Percentiles rank a stretch among this genome's conserved stretches.
Evolutionary conservation across 2,797 vertebrate species (phyloP).

Genomic region (Acanthurus leucopareius): DNA sequence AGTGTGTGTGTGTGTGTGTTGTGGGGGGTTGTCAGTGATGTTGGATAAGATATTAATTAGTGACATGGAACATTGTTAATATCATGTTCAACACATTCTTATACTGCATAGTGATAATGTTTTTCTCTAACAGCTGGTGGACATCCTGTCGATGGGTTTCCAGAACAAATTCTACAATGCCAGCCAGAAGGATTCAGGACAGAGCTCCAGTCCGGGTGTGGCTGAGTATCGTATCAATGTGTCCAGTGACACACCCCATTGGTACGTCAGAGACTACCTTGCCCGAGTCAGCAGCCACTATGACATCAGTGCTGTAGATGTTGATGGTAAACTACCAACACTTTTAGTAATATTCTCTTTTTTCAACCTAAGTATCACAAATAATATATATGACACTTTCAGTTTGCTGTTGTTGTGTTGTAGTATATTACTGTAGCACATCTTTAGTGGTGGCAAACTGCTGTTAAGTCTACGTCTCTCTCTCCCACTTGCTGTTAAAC

Average conservation of each 20-base stretch:
- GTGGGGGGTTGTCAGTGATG: too few species aligned
- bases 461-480: conserved; percentile 6
- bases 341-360: neutral
- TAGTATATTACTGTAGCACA: neutral
- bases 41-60: neutral
- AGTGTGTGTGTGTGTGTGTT: conserved; percentile 8
- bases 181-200: conserved; percentile 44
- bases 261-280: conserved; percentile 89
- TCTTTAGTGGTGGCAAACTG: neutral
- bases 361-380: neutral
- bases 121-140: conserved; percentile 74
- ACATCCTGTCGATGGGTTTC: conserved; percentile 84
- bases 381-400: neutral
- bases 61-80: neutral
- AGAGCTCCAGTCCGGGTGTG: conserved; percentile 14
- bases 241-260: conserved; percentile 90
- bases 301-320: conserved; percentile 67
- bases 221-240: conserved; percentile 85
- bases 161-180: conserved; percentile 88
- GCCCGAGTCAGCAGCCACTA: conserved; percentile 78
- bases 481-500: conserved; percentile 19
- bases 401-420: neutral
- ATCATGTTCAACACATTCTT: neutral
- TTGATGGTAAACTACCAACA: conserved; percentile 79
- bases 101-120: too few species aligned